Conservation (phyloP, 2,113 vertebrate species). For the Benitochromis conjunctus region DNA sequence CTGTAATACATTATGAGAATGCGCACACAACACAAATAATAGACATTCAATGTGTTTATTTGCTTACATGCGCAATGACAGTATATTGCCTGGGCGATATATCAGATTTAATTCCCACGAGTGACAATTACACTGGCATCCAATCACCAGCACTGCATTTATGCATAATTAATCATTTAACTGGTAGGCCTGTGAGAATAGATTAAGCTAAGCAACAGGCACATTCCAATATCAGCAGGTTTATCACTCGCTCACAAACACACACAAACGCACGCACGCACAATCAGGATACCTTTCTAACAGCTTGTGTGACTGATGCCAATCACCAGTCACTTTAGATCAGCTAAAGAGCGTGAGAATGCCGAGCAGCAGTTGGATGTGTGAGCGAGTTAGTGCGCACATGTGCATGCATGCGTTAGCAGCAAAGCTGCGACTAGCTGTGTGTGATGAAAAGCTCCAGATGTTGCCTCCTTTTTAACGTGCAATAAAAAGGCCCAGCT, state of each 20-base stretch:
- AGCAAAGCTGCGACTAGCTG: slow-evolving; percentile 66
- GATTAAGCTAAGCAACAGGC: slow-evolving; percentile 24
- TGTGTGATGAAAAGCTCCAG: slow-evolving; percentile 81
- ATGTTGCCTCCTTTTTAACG: slow-evolving; percentile 88
- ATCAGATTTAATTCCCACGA: slow-evolving; percentile 44
- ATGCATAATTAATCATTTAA: slow-evolving; percentile 67
- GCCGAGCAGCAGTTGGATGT: slow-evolving; percentile 28
- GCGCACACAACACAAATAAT: neutral
- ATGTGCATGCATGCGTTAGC: slow-evolving; percentile 67
- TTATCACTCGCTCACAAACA: slow-evolving; percentile 1
- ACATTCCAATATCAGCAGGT: slow-evolving; percentile 61
- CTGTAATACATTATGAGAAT: neutral
- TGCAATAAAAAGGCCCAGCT: slow-evolving; percentile 87
- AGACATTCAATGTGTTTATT: neutral
- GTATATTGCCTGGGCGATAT: neutral
- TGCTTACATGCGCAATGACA: neutral
- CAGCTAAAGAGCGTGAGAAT: slow-evolving; percentile 76
- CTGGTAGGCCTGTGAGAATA: slow-evolving; percentile 51
- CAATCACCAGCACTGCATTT: slow-evolving; percentile 45
- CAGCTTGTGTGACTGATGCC: slow-evolving; percentile 63
- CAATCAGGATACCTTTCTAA: slow-evolving; percentile 54
- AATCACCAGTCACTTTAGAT: slow-evolving; percentile 71
- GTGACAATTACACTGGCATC: slow-evolving; percentile 55
- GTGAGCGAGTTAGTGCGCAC: slow-evolving; percentile 38
- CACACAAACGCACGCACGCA: neutral